phyloP scores from a whole-genome alignment of 2,797 vertebrate genomes.

The Thaleichthys pacificus region DNA sequence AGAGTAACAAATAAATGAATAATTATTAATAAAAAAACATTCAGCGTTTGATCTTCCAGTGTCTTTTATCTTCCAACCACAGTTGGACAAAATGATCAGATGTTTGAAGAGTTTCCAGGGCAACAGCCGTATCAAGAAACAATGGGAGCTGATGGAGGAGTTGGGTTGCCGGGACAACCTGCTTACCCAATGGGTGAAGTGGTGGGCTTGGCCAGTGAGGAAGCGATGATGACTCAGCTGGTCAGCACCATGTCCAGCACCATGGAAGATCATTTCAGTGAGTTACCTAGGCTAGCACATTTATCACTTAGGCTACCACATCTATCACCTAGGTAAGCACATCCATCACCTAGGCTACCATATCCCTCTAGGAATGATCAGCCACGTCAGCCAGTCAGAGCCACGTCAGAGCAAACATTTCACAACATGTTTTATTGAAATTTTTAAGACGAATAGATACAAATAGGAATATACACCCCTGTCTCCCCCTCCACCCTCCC shows the following conservation, averaged over 20 bases:
- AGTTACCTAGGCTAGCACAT: conserved; percentile 33
- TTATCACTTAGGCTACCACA: too few species aligned
- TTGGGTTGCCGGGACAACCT: conserved; percentile 65
- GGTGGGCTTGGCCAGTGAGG: conserved; percentile 36
- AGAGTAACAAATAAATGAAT: not conserved
- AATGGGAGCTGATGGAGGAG: conserved; percentile 46
- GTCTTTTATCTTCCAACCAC: too few species aligned
- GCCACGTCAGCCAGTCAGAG: too few species aligned
- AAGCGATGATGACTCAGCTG: conserved; percentile 54
- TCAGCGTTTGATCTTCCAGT: not conserved
- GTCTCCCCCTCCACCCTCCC: not conserved
- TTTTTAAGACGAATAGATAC: too few species aligned
- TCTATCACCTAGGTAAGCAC: too few species aligned
- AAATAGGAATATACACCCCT: too few species aligned
- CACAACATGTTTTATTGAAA: too few species aligned
- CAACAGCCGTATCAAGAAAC: conserved; percentile 66
- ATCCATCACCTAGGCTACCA: too few species aligned
- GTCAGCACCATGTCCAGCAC: conserved; percentile 55
- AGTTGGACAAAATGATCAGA: too few species aligned
- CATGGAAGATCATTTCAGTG: conserved; percentile 61
- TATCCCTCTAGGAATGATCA: too few species aligned
- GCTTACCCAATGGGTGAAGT: conserved; percentile 48
- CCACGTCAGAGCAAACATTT: too few species aligned
- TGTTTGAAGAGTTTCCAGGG: conserved; percentile 52
- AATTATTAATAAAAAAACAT: not conserved